phyloP scores from a whole-genome alignment of 1,140 invertebrate species.

The Zaprionus capensis region DNA sequence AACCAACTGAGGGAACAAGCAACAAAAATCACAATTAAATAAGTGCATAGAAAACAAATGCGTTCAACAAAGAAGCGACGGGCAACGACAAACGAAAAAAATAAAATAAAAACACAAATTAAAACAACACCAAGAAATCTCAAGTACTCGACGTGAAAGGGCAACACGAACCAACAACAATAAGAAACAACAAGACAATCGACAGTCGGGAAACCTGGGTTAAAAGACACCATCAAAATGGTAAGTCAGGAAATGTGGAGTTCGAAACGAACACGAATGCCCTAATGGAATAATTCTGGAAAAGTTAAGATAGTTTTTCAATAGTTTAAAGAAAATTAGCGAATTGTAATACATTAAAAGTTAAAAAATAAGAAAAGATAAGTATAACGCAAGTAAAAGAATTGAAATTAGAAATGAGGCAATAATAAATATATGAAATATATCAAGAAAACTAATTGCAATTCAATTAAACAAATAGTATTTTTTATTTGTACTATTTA shows the following conservation, averaged over 20 bases:
- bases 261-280: neutral
- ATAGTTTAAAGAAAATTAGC: neutral
- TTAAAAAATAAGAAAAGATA: too few species aligned
- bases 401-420: neutral
- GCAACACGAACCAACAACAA: constrained; percentile 14
- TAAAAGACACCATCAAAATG: constrained; percentile 12
- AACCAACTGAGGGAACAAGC: constrained; percentile 6
- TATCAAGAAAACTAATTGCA: too few species aligned
- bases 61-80: constrained; percentile 26
- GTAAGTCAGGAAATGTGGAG: neutral
- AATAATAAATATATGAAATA: neutral
- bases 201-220: constrained; percentile 5
- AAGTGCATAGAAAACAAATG: constrained; percentile 73
- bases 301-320: neutral
- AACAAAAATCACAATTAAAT: constrained; percentile 73
- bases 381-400: neutral
- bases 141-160: constrained; percentile 56
- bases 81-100: constrained; percentile 22
- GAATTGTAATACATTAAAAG: neutral
- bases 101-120: constrained; percentile 64
- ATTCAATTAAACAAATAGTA: neutral
- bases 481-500: neutral
- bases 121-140: constrained; percentile 63
- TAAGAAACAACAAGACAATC: neutral
- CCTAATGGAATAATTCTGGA: neutral